Evolutionary conservation across 2,888 invertebrate species (phyloP).

Genomic region (Microchrysa polita): DNA sequence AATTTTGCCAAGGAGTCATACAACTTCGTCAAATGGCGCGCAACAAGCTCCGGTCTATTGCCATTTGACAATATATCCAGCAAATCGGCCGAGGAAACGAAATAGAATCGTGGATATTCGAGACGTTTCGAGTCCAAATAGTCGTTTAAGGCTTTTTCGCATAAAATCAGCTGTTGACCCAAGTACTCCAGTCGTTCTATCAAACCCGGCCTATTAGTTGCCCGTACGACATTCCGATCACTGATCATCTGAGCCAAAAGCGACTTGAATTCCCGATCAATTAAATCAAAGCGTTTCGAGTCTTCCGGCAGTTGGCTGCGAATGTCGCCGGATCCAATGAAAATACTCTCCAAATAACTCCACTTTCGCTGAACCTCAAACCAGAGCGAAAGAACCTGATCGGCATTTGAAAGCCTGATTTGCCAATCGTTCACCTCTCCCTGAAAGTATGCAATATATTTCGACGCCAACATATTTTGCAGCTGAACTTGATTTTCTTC

Average conservation of each 20-base stretch:
- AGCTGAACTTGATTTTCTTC: constrained; percentile 94
- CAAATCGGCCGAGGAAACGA: constrained; percentile 92
- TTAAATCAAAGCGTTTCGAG: constrained; percentile 84
- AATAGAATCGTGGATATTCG: constrained; percentile 95
- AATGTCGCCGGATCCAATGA: constrained; percentile 95
- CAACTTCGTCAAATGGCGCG: constrained; percentile 86
- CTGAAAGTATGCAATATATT: constrained; percentile 87
- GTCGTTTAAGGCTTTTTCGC: constrained; percentile 94
- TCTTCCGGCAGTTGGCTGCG: constrained; percentile 90
- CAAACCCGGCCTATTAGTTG: constrained; percentile 82
- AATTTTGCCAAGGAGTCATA: constrained; percentile 90
- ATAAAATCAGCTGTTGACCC: constrained; percentile 77
- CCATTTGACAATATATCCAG: constrained; percentile 82
- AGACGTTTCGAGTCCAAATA: constrained; percentile 94
- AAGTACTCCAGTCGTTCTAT: constrained; percentile 80
- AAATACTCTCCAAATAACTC: constrained; percentile 94
- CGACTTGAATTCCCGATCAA: constrained; percentile 86
- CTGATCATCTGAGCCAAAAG: constrained; percentile 69
- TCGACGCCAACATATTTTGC: constrained; percentile 95
- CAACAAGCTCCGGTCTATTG: constrained; percentile 83
- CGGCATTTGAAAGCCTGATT: constrained; percentile 86
- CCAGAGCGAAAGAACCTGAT: constrained; percentile 83
- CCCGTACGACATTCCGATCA: constrained; percentile 84
- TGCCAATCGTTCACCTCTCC: constrained; percentile 90
- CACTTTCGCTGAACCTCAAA: constrained; percentile 94